Percentiles rank a stretch among this genome's conserved stretches.
Conservation (phyloP, 2,113 vertebrate species). For the Hemibagrus wyckioides region DNA sequence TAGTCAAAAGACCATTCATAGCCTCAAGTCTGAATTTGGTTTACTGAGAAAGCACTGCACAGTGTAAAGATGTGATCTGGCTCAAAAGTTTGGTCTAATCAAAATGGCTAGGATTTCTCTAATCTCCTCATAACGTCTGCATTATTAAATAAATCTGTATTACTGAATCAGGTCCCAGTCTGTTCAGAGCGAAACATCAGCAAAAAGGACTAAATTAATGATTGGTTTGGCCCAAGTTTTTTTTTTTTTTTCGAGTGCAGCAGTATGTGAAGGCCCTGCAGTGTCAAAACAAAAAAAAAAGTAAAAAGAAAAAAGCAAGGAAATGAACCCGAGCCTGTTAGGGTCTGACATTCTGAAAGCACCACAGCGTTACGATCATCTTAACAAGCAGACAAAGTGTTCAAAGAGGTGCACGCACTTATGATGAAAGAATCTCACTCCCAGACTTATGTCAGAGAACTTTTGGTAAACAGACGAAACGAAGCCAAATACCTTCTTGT, state of each 20-base stretch:
- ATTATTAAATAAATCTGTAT: slow-evolving; percentile 18
- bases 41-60: neutral
- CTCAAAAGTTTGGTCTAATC: neutral
- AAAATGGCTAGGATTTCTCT: neutral
- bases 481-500: slow-evolving; percentile 23
- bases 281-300: slow-evolving; percentile 5
- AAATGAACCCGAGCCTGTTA: neutral
- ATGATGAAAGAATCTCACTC: slow-evolving; percentile 8
- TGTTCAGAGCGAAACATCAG: slow-evolving; percentile 3
- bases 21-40: neutral
- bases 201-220: slow-evolving; percentile 15
- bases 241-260: neutral
- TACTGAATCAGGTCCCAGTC: slow-evolving; percentile 10
- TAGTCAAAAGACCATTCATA: neutral
- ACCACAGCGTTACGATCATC: slow-evolving; percentile 15
- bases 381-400: slow-evolving; percentile 17
- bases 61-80: neutral
- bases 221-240: neutral
- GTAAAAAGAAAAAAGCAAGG: neutral
- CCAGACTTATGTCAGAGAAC: slow-evolving; percentile 4
- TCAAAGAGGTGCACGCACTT: slow-evolving; percentile 9
- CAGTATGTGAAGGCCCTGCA: slow-evolving; percentile 19
- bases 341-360: slow-evolving; percentile 18
- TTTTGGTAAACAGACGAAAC: neutral
- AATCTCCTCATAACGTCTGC: neutral